Evolutionary conservation across 2,888 invertebrate species (phyloP), one percentile per base, ranked within the genome.

Genomic region (Chouioia cunea): DNA sequence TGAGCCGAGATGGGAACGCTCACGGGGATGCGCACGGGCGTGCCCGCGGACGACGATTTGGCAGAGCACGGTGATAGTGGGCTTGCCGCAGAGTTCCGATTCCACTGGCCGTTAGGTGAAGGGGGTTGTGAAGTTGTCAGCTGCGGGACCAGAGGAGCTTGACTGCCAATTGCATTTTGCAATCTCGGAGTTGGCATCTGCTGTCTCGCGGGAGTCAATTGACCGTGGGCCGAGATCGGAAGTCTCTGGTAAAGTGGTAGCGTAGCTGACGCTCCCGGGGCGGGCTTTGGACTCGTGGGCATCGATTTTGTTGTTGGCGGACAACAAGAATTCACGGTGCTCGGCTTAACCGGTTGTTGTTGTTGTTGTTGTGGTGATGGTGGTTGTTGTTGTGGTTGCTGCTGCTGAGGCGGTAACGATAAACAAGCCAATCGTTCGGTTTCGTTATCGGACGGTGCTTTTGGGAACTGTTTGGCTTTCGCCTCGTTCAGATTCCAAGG

Each of bases 61-160:
- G 76, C 77, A 1, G 77, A 74, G 0, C 68, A 76, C 1, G 80
- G 76, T 10, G 79, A 56, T 10, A 80, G 79, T 1, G 83, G 76
- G 58, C 74, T 80, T 43, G 81, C 57, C 0, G 79, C 65, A 0
- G 81, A 71, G 18, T 74, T 79, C 4, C 82, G 78, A 2, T 79
- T 79, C 85, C 85, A 84, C 56, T 84, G 85, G 1, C 85, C 85
- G 53, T 85, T 85, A 0, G 85, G 84, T 0, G 85, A 84, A 0
- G 81, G 77, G 0, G 84, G 80, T 23, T 67, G 58, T 27, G 82
- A 83, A 3, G 82, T 68, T 81, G 76, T 12, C 83, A 12, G 75
- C 0, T 82, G 79, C 3, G 84, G n/a, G n/a, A n/a, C n/a, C n/a
- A n/a, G n/a, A n/a, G n/a, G n/a, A n/a, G n/a, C n/a, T n/a, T n/a